A percentile compares a stretch with the other conserved stretches of the same genome.
These are phyloP conservation scores for Trissonchulus sp. DNA, from an alignment of 2,888 invertebrate species.

Conservation along the genomic window DNA sequence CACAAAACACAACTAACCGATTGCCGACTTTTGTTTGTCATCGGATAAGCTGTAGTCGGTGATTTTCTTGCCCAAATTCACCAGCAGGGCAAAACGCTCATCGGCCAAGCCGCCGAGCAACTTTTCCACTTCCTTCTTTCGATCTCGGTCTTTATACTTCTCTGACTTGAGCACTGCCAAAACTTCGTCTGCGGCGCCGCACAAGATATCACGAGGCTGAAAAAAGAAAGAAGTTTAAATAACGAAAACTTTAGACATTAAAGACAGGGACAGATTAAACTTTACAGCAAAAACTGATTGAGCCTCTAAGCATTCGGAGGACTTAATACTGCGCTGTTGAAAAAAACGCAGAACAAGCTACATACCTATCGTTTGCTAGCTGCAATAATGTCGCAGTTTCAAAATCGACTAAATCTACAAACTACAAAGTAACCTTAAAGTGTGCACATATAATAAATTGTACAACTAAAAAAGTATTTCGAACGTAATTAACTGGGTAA, in stretches of 20 bases:
- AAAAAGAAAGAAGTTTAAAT: too few relatives aligned
- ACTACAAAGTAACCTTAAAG: too few relatives aligned
- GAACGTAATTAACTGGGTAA: neutral
- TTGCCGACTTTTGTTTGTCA: constrained; percentile 30
- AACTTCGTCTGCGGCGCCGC: constrained; percentile 99
- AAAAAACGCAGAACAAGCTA: too few relatives aligned
- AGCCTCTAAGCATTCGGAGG: too few relatives aligned
- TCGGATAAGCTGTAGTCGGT: constrained; percentile 68
- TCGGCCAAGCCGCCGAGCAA: constrained; percentile 75
- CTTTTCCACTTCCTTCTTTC: constrained; percentile 78
- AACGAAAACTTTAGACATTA: too few relatives aligned
- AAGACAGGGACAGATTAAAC: too few relatives aligned
- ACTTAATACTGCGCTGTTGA: too few relatives aligned
- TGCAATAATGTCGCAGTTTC: too few relatives aligned
- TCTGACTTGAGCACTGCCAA: constrained; percentile 89
- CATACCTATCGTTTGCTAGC: too few relatives aligned
- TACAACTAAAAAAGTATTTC: neutral
- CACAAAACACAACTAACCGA: constrained; percentile 30
- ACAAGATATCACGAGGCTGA: constrained; percentile 85
- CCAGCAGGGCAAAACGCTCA: constrained; percentile 84
- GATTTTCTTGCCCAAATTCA: constrained; percentile 95
- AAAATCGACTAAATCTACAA: too few relatives aligned
- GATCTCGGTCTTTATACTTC: constrained; percentile 81
- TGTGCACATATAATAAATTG: too few relatives aligned
- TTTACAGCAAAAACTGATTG: too few relatives aligned